Evolutionary conservation across 2,888 invertebrate species (phyloP).

Genomic region (Drosophila testacea): DNA sequence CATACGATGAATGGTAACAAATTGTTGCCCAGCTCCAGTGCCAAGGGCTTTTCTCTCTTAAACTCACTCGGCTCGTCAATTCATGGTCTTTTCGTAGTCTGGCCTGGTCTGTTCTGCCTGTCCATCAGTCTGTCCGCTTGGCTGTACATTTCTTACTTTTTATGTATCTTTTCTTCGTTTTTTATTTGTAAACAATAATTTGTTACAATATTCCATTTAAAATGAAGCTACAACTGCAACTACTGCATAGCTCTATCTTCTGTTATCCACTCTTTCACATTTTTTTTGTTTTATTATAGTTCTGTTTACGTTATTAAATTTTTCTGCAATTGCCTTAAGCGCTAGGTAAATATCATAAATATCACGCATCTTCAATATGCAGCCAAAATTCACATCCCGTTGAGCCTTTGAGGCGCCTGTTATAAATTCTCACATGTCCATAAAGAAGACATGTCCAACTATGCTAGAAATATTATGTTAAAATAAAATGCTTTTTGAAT

Average conservation of each 20-base stretch:
- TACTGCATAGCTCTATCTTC: conserved; percentile 2
- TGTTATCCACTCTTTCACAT: conserved; percentile 7
- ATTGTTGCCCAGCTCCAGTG: conserved; percentile 48
- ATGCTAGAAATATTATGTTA: not conserved
- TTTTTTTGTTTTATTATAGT: conserved; percentile 7
- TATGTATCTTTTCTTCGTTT: conserved; percentile 50
- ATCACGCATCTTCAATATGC: conserved; percentile 33
- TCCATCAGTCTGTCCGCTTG: conserved; percentile 14
- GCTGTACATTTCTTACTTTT: conserved; percentile 46
- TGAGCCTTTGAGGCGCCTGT: conserved; percentile 18
- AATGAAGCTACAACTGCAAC: conserved; percentile 43
- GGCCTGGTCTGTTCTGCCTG: conserved; percentile 3
- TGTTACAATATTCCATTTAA: conserved; percentile 53
- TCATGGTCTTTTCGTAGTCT: conserved; percentile 16
- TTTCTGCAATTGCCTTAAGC: conserved; percentile 54
- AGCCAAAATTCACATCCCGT: conserved; percentile 10
- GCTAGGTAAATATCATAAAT: conserved; percentile 62
- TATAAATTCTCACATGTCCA: not conserved
- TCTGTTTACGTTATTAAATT: conserved; percentile 66
- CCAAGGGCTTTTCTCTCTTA: conserved; percentile 13
- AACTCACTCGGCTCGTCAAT: conserved; percentile 24
- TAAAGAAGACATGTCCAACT: no score
- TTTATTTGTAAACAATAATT: conserved; percentile 74
- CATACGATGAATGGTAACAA: conserved; percentile 59
- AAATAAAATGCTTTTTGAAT: not conserved